These are phyloP conservation scores for Stenurella melanura DNA, from an alignment of 2,888 invertebrate species.

Conservation along the genomic window DNA sequence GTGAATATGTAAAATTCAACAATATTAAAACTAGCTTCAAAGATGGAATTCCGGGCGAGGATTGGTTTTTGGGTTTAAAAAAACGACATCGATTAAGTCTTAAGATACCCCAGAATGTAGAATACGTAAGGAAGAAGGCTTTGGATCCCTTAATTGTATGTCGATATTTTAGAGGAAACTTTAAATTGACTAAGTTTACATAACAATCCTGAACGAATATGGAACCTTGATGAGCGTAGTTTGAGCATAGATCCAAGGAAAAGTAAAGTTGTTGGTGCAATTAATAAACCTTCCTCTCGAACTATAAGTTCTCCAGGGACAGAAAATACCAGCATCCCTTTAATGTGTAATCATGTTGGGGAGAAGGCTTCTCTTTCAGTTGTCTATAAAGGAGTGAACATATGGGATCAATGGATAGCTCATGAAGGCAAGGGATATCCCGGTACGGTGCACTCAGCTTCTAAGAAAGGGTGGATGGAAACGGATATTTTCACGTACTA, in stretches of 20 bases:
- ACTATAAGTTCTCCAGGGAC: constrained; percentile 42
- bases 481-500: too few species aligned
- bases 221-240: too few species aligned
- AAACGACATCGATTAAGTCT: constrained; percentile 60
- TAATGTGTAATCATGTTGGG: constrained; percentile 44
- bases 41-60: constrained; percentile 57
- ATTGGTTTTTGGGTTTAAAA: constrained; percentile 59
- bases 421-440: too few species aligned
- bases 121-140: constrained; percentile 59
- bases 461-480: too few species aligned
- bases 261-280: too few species aligned
- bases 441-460: too few species aligned
- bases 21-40: constrained; percentile 57
- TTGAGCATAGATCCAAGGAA: too few species aligned
- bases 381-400: constrained; percentile 43
- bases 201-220: constrained; percentile 49
- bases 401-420: too few species aligned
- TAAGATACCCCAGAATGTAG: constrained; percentile 66
- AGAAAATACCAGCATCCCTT: too few species aligned
- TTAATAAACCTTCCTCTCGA: constrained; percentile 33
- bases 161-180: constrained; percentile 47
- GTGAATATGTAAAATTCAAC: constrained; percentile 53
- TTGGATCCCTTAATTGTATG: constrained; percentile 55
- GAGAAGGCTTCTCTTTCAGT: constrained; percentile 47
- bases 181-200: constrained; percentile 40